Evolutionary conservation across 2,113 vertebrate genomes (phyloP).

Genomic region (Coptodon bakossiorum): DNA sequence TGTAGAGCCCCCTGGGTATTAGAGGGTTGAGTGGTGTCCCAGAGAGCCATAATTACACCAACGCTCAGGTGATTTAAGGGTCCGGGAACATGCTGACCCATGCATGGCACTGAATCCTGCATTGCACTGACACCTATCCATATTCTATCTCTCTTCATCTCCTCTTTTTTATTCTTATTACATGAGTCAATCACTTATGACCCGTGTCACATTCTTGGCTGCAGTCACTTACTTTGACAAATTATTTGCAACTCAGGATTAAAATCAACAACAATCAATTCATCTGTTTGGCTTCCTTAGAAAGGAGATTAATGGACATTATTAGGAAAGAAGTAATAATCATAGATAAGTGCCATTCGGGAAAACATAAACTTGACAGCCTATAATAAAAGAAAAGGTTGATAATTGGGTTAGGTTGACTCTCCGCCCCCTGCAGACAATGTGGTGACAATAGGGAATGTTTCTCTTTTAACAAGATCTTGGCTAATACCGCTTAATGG

Average conservation of each 20-base stretch:
- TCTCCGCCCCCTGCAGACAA: slow-evolving; percentile 55
- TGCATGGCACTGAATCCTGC: slow-evolving; percentile 32
- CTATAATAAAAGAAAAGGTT: slow-evolving; percentile 26
- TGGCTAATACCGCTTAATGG: slow-evolving; percentile 39
- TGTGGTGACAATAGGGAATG: slow-evolving; percentile 60
- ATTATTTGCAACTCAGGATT: not conserved
- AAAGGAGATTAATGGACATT: not conserved
- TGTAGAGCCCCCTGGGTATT: slow-evolving; percentile 64
- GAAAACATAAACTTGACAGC: slow-evolving; percentile 28
- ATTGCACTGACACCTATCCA: slow-evolving; percentile 25
- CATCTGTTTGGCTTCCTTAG: not conserved
- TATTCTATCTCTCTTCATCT: not conserved
- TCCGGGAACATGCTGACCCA: slow-evolving; percentile 63
- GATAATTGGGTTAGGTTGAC: slow-evolving; percentile 37
- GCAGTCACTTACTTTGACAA: not conserved
- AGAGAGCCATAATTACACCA: slow-evolving; percentile 68
- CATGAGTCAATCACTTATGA: not conserved
- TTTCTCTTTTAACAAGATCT: slow-evolving; percentile 57
- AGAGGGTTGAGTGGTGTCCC: slow-evolving; percentile 64
- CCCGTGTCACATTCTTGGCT: not conserved
- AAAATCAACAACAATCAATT: not conserved
- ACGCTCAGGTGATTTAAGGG: slow-evolving; percentile 66
- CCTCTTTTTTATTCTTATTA: not conserved
- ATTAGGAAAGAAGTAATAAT: slow-evolving; percentile 3
- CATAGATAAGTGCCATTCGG: not conserved